Evolutionary conservation across 2,113 vertebrate genomes (phyloP).

Genomic region (Naja naja): DNA sequence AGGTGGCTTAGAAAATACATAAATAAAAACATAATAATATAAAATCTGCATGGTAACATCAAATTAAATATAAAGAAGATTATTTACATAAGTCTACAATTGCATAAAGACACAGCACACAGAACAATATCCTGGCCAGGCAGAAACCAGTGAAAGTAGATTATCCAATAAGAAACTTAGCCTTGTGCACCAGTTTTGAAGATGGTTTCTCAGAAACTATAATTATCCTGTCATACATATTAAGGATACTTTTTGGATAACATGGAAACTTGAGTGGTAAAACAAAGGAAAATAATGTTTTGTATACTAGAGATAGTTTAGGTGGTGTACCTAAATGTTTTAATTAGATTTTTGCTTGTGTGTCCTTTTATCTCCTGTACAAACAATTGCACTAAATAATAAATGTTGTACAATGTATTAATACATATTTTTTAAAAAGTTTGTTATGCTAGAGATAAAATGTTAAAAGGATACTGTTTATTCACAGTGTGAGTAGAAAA

Average conservation of each 20-base stretch:
- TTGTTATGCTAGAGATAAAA: neutral
- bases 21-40: neutral
- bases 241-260: neutral
- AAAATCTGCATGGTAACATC: neutral
- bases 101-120: neutral
- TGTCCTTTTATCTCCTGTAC: neutral
- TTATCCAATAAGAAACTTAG: neutral
- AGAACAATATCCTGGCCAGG: neutral
- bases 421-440: neutral
- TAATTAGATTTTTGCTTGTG: neutral
- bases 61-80: neutral
- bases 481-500: constrained; percentile 32
- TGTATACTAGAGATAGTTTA: neutral
- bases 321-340: neutral
- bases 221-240: neutral
- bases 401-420: constrained; percentile 9
- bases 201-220: neutral
- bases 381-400: constrained; percentile 12
- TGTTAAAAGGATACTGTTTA: constrained; percentile 26
- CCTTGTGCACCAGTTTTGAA: neutral
- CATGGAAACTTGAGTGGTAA: neutral
- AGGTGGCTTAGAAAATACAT: neutral
- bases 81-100: neutral
- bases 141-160: neutral
- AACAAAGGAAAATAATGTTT: neutral